These are phyloP conservation scores for Tetragnatha montana DNA, from an alignment of 2,888 invertebrate species.

Conservation along the genomic window DNA sequence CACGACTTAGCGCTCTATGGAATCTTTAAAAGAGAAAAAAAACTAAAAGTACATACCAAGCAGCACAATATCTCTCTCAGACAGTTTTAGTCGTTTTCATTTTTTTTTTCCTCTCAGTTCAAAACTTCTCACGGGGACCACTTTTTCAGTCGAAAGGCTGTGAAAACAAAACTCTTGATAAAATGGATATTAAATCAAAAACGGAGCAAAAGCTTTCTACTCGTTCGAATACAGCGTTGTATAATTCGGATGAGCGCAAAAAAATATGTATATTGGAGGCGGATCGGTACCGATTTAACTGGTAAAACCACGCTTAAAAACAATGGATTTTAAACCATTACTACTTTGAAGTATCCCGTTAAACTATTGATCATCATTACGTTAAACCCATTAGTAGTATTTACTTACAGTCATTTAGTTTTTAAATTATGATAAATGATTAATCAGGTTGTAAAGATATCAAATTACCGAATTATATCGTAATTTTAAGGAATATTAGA, in stretches of 20 bases:
- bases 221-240: slow-evolving; percentile 34
- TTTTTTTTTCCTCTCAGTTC: slow-evolving; percentile 20
- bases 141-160: slow-evolving; percentile 36
- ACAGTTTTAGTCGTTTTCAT: slow-evolving; percentile 48
- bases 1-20: slow-evolving; percentile 60
- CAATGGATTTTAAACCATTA: too few species aligned
- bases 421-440: too few species aligned
- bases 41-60: slow-evolving; percentile 23
- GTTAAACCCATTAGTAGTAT: too few species aligned
- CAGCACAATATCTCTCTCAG: slow-evolving; percentile 54
- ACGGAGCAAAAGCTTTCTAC: slow-evolving; percentile 2
- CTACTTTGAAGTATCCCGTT: too few species aligned
- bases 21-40: slow-evolving; percentile 23
- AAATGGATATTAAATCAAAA: slow-evolving; percentile 25
- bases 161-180: slow-evolving; percentile 18
- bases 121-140: slow-evolving; percentile 65
- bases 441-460: too few species aligned
- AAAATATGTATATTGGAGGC: neutral
- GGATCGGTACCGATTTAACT: slow-evolving; percentile 36
- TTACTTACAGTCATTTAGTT: too few species aligned
- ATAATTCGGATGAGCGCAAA: slow-evolving; percentile 13
- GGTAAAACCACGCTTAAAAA: neutral
- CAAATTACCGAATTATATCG: too few species aligned
- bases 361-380: too few species aligned
- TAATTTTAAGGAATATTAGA: too few species aligned